Base-by-base conservation (phyloP, 2,888 invertebrate genomes). In the Mythimna ferrago region DNA sequence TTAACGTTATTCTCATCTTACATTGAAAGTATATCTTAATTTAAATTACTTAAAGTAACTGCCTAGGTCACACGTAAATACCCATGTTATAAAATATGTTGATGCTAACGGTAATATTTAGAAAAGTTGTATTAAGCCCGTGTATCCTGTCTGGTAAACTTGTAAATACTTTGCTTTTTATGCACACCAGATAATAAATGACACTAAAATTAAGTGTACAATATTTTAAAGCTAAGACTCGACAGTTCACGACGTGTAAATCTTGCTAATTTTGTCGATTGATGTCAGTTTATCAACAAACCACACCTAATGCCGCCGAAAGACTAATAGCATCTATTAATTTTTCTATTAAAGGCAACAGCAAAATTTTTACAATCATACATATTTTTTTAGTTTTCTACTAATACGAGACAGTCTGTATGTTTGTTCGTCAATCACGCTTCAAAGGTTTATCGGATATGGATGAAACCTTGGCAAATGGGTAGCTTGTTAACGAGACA, bases 251-350 rank as follows among this genome's bases (percentile, higher is more conserved):
- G 64, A 76, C 21, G 38, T 73, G 66, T 73, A 83, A 80, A 58
- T 73, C 58, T 71, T 64, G 72, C 76, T 73, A 83, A 83, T 84
- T 80, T 76, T 60, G 54, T 80, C 48, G 26, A 69, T 82, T 76
- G 71, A 82, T 80, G 76, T 82, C 77, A 77, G 71, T 73, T 75
- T 81, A 71, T 72, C 53, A 70, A 61, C 68, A 73, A 65, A 82
- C 71, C 80, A 73, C 82, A 67, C 74, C 80, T 38, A 68, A 51
- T 10, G 54, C 26, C 64, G 48, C 9, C 26, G 38, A 62, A 48
- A 71, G 82, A 81, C 71, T 68, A 71, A 81, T 79, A 51, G 60
- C 63, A 32, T 61, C 65, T 56, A 81, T 76, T 73, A 75, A 73
- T 53, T 78, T 80, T 64, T 73, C 70, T 83, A 71, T 78, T 69